phyloP scores from a whole-genome alignment of 1,140 invertebrate genomes.

The Ylistrum balloti region DNA sequence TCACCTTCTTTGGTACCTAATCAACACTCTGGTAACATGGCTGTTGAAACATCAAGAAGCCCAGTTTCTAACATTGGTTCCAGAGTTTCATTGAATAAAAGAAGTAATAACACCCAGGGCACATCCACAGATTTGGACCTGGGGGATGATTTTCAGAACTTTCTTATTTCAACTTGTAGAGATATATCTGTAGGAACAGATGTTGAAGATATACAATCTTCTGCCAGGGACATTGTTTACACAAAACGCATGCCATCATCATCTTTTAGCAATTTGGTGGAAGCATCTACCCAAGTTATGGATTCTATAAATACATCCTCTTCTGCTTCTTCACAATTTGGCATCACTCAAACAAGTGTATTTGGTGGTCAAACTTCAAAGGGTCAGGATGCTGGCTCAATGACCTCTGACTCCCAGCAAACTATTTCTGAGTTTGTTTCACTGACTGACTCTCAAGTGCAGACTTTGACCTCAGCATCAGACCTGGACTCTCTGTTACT shows the following conservation, averaged over 20 bases:
- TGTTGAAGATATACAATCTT: not conserved
- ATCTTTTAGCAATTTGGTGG: not conserved
- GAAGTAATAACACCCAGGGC: not conserved
- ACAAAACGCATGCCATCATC: not conserved
- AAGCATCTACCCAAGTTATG: not conserved
- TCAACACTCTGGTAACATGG: not conserved
- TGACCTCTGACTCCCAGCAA: not conserved
- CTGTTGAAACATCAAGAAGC: too few species aligned
- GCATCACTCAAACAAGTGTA: not conserved
- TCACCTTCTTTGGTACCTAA: not conserved
- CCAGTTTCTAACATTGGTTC: not conserved
- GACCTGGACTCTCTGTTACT: constrained; percentile 50
- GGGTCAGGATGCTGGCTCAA: not conserved
- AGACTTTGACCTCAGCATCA: constrained; percentile 41
- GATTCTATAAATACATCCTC: not conserved
- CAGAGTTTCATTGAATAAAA: not conserved
- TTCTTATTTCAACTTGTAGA: not conserved
- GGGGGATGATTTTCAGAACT: not conserved
- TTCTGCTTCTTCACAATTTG: not conserved
- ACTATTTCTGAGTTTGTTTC: not conserved
- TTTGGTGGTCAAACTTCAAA: not conserved
- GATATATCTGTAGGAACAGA: not conserved
- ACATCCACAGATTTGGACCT: not conserved
- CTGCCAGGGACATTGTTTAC: not conserved
- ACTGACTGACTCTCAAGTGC: constrained; percentile 43